Evolutionary conservation across 2,797 vertebrate species (phyloP).

Genomic region (Loris lydekkerianus): DNA sequence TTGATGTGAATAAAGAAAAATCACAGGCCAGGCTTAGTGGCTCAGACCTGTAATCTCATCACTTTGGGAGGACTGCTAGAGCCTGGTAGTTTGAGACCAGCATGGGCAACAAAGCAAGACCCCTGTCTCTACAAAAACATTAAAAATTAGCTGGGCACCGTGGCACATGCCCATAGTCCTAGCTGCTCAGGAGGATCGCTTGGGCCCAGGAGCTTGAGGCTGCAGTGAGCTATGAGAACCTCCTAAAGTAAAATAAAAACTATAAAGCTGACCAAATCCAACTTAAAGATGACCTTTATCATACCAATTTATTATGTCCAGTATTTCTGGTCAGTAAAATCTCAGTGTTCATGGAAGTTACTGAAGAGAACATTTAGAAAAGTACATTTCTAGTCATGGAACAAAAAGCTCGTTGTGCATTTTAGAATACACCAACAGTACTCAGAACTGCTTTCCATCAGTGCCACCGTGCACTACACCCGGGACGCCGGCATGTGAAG

Average conservation of each 20-base stretch:
- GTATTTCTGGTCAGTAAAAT: neutral
- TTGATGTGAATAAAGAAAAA: neutral
- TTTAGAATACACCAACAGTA: fast-evolving
- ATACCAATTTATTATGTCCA: no score
- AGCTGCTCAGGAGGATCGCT: neutral
- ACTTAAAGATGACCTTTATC: neutral
- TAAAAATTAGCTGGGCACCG: neutral
- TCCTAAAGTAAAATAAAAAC: neutral
- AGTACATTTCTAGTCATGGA: neutral
- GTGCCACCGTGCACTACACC: neutral
- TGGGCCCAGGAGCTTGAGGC: neutral
- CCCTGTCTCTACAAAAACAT: neutral
- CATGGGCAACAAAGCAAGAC: neutral
- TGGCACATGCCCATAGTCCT: neutral
- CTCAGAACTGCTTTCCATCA: neutral
- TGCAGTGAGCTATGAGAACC: neutral
- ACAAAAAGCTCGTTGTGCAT: neutral
- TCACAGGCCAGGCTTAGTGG: neutral
- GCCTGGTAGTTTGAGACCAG: neutral
- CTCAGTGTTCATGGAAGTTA: neutral
- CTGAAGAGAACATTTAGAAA: neutral
- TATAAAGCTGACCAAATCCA: no score
- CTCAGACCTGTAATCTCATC: neutral
- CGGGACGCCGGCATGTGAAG: neutral
- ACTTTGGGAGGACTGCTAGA: neutral